Evolutionary conservation across 2,888 invertebrate species (phyloP).

Genomic region (Drosophila kanekoi): DNA sequence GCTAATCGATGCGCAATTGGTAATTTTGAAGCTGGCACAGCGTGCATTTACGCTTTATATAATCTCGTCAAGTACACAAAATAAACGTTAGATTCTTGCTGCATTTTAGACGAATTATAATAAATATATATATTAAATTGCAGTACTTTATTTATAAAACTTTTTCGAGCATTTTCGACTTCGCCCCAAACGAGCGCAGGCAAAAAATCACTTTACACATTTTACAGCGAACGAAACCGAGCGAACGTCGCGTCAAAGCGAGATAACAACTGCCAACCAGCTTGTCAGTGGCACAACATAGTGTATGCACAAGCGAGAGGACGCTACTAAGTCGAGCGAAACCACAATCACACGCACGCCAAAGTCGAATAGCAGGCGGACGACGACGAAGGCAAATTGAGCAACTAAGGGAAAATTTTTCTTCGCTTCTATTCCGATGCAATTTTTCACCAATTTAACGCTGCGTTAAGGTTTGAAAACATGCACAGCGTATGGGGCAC

Average conservation of each 20-base stretch:
- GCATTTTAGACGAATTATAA: conserved; percentile 34
- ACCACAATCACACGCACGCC: conserved; percentile 71
- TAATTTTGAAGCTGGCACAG: conserved; percentile 50
- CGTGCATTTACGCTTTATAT: conserved; percentile 72
- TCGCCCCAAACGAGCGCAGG: conserved; percentile 74
- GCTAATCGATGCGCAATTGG: conserved; percentile 77
- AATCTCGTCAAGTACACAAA: conserved; percentile 52
- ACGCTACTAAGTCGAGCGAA: conserved; percentile 50
- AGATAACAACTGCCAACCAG: conserved; percentile 54
- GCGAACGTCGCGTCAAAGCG: conserved; percentile 56
- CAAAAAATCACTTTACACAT: conserved; percentile 80
- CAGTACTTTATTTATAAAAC: conserved; percentile 68
- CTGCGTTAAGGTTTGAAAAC: conserved; percentile 42
- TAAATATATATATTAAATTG: conserved; percentile 44
- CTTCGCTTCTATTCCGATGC: conserved; percentile 55
- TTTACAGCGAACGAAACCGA: conserved; percentile 71
- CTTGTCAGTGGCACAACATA: conserved; percentile 32
- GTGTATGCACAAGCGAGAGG: conserved; percentile 56
- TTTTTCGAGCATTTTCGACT: conserved; percentile 78
- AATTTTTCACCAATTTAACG: conserved; percentile 45
- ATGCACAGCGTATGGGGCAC: conserved; percentile 36
- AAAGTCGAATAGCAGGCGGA: conserved; percentile 67
- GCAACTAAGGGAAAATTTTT: conserved; percentile 77
- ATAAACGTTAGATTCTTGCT: conserved; percentile 25
- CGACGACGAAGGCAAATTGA: conserved; percentile 65